phyloP scores from a whole-genome alignment of 2,888 invertebrate species.

The Cotesia congregata region DNA sequence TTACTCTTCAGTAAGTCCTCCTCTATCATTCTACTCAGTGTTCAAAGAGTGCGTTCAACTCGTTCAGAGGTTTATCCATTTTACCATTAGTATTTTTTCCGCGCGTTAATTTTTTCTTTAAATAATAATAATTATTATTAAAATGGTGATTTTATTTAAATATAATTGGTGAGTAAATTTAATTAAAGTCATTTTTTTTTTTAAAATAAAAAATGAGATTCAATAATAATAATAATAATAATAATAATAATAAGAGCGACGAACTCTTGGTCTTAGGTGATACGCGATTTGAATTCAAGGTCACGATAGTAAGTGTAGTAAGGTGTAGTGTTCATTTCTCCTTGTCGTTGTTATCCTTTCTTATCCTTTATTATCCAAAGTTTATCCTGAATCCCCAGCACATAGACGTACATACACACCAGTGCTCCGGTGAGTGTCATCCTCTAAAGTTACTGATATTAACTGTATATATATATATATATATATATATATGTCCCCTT shows the following conservation, averaged over 20 bases:
- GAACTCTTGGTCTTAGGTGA: constrained; percentile 10
- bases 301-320: constrained; percentile 11
- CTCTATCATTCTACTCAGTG: background rate
- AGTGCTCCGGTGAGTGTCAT: background rate
- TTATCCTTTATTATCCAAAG: background rate
- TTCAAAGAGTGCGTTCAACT: background rate
- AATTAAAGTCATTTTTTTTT: too few relatives aligned
- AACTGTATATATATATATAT: background rate
- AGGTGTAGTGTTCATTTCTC: background rate
- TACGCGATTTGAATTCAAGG: constrained; percentile 38
- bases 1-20: too few relatives aligned
- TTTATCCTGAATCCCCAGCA: background rate
- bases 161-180: too few relatives aligned
- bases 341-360: constrained; percentile 6
- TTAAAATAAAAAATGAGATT: too few relatives aligned
- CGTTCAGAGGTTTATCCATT: background rate
- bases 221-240: background rate
- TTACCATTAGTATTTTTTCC: too few relatives aligned
- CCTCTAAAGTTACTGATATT: background rate
- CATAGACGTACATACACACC: background rate
- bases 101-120: too few relatives aligned
- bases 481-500: background rate
- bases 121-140: too few relatives aligned
- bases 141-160: too few relatives aligned
- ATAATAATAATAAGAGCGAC: constrained; percentile 24